These are phyloP conservation scores for Diachasma alloeum DNA, from an alignment of 1,140 invertebrate genomes.

Conservation along the genomic window DNA sequence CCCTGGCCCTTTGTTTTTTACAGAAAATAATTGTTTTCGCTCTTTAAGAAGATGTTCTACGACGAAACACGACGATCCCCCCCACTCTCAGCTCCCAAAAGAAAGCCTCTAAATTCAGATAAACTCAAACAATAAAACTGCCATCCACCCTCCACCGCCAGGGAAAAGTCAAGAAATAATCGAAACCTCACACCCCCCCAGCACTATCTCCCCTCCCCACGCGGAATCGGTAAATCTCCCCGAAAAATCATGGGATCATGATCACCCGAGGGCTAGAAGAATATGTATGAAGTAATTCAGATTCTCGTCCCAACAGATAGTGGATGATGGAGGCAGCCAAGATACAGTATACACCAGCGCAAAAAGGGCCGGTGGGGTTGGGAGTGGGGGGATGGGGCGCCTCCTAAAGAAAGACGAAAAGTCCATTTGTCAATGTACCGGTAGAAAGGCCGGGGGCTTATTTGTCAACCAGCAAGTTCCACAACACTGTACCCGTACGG, in stretches of 20 bases:
- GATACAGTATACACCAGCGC: neutral
- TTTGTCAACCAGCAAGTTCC: conserved; percentile 25
- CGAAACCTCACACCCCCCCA: neutral
- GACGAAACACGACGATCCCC: no score
- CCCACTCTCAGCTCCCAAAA: no score
- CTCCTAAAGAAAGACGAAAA: conserved; percentile 9
- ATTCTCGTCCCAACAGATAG: neutral
- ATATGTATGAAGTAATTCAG: conserved; percentile 21
- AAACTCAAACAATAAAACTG: neutral
- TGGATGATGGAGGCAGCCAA: neutral
- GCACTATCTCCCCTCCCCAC: neutral
- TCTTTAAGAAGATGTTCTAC: no score
- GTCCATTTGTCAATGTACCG: conserved; percentile 26
- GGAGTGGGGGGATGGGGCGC: neutral
- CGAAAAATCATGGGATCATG: neutral
- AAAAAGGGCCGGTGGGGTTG: neutral
- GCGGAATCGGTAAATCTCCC: neutral
- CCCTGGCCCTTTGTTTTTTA: no score
- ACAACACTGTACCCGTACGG: conserved; percentile 18
- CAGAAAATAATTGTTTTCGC: no score
- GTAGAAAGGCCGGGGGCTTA: conserved; percentile 14
- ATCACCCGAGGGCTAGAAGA: neutral
- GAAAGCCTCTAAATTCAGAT: no score
- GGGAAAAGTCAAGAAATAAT: neutral
- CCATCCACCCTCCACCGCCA: neutral